Percentiles rank a stretch among this genome's conserved stretches.
Conservation (phyloP, 2,797 vertebrate genomes). For the Centropyge bicolor region DNA sequence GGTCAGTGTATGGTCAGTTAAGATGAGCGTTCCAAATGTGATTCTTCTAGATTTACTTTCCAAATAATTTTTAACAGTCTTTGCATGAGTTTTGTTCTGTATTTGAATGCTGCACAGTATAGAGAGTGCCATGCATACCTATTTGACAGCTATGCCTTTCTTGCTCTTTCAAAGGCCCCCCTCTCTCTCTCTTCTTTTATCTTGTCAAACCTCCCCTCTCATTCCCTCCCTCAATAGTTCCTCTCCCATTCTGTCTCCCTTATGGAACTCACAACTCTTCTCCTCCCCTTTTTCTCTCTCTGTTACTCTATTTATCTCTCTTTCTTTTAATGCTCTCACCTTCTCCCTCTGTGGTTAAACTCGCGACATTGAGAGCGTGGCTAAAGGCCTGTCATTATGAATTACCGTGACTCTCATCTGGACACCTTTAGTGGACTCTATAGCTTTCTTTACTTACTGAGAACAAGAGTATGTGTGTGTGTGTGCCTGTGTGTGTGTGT, state of each 20-base stretch:
- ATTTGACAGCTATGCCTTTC: conserved; percentile 60
- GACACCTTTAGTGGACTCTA: conserved; percentile 67
- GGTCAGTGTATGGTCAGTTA: neutral
- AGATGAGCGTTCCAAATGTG: neutral
- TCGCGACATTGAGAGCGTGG: conserved; percentile 63
- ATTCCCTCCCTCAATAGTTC: conserved; percentile 35
- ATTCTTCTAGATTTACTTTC: conserved; percentile 13
- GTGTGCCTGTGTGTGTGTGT: conserved; percentile 42
- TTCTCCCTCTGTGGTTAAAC: conserved; percentile 55
- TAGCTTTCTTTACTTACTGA: conserved; percentile 56
- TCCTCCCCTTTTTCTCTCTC: neutral
- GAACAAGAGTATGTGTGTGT: conserved; percentile 47
- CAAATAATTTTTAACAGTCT: conserved; percentile 22
- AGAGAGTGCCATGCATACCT: conserved; percentile 38
- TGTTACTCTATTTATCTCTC: conserved; percentile 36
- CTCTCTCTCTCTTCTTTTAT: conserved; percentile 59
- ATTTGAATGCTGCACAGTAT: conserved; percentile 37
- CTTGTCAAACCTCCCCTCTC: conserved; percentile 53
- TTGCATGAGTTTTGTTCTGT: conserved; percentile 41
- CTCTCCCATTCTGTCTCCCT: conserved; percentile 37
- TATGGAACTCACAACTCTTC: conserved; percentile 29
- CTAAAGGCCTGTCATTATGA: conserved; percentile 76
- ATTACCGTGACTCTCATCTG: conserved; percentile 70
- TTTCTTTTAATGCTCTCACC: conserved; percentile 51
- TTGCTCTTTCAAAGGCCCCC: conserved; percentile 42